Conservation (phyloP, 2,113 vertebrate genomes). For the Phoenicopterus ruber region DNA sequence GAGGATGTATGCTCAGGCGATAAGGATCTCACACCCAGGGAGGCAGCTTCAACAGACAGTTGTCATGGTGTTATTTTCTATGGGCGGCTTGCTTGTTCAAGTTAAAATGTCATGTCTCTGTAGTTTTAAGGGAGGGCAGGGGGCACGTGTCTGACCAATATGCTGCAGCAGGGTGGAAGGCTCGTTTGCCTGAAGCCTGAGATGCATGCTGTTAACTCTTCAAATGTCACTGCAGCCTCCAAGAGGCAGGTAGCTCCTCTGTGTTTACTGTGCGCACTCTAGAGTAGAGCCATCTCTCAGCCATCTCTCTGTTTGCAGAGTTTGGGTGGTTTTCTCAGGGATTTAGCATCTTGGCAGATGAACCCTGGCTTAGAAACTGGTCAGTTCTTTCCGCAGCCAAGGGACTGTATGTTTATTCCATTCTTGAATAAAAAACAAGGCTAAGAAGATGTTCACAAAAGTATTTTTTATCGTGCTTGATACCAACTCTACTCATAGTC, state of each 20-base stretch:
- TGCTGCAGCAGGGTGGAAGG: neutral
- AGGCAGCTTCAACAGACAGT: neutral
- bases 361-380: fast-evolving
- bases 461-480: neutral
- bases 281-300: neutral
- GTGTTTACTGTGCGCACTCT: neutral
- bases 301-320: neutral
- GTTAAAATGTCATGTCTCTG: neutral
- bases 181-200: neutral
- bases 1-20: neutral
- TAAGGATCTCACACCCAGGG: neutral
- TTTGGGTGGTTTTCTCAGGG: neutral
- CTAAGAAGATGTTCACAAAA: no score
- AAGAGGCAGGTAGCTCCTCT: neutral
- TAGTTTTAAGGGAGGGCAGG: neutral
- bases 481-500: neutral
- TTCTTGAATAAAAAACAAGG: neutral
- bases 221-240: neutral
- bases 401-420: neutral
- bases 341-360: neutral
- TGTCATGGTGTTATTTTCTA: neutral
- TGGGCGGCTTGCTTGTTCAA: neutral
- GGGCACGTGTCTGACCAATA: neutral
- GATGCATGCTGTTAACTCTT: neutral
- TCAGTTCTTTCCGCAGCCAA: neutral